A percentile compares a stretch with the other conserved stretches of the same genome.
Evolutionary conservation across 2,797 vertebrate species (phyloP).

Genomic region (Lithobates pipiens): DNA sequence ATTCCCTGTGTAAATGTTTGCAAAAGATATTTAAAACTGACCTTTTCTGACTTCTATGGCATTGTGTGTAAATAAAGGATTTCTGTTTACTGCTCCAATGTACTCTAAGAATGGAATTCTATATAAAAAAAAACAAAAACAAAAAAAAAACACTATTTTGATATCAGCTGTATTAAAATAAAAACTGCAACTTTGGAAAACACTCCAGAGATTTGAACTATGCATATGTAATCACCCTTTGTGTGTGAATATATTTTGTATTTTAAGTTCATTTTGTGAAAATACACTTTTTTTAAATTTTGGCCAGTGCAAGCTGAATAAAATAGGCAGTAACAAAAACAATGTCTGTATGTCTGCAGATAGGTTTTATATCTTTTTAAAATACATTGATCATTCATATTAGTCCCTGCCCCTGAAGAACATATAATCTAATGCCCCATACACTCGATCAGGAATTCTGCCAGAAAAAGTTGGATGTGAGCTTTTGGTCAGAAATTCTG

Average conservation of each 20-base stretch:
- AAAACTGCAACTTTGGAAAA: constrained; percentile 97
- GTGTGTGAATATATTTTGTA: neutral
- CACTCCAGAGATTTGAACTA: constrained; percentile 79
- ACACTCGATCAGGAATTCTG: too few relatives aligned
- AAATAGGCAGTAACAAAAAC: too few relatives aligned
- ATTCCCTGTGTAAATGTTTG: constrained; percentile 75
- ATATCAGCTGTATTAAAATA: constrained; percentile 78
- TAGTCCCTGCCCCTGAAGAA: too few relatives aligned
- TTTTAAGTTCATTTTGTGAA: constrained; percentile 64
- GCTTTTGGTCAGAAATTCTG: too few relatives aligned
- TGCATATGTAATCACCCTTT: constrained; percentile 84
- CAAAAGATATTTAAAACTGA: constrained; percentile 80
- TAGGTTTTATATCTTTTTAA: too few relatives aligned
- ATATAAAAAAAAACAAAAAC: constrained; percentile 63
- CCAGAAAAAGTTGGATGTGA: too few relatives aligned
- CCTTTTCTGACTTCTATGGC: constrained; percentile 68
- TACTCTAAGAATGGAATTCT: constrained; percentile 80
- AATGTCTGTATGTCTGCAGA: too few relatives aligned
- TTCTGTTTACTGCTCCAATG: constrained; percentile 71
- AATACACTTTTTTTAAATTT: constrained; percentile 63
- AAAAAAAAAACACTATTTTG: constrained; percentile 76
- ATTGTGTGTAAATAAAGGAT: constrained; percentile 76
- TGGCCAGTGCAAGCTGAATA: too few relatives aligned
- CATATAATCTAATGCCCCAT: too few relatives aligned
- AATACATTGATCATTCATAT: too few relatives aligned